phyloP scores from a whole-genome alignment of 2,797 vertebrate genomes.

The Podargus strigoides region DNA sequence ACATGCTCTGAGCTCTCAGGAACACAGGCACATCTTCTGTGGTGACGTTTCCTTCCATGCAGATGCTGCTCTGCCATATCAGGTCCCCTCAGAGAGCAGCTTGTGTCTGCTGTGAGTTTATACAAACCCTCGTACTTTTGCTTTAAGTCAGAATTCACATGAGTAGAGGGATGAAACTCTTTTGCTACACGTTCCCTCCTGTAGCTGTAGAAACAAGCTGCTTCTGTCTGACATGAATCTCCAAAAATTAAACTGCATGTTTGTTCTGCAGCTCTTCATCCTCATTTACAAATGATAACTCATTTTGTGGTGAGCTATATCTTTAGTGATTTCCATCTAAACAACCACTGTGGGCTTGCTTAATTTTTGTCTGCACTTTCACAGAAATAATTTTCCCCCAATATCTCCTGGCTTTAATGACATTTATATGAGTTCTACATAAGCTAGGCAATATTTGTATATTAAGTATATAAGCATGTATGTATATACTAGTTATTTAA shows the following conservation, averaged over 20 bases:
- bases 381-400: neutral
- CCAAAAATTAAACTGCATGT: neutral
- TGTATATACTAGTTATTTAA: neutral
- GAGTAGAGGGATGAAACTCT: neutral
- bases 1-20: neutral
- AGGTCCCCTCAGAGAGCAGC: neutral
- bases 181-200: accelerated
- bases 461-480: neutral
- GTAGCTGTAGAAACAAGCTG: neutral
- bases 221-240: neutral
- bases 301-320: neutral
- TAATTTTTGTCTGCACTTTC: neutral
- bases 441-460: neutral
- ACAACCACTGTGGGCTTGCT: neutral
- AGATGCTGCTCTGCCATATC: accelerated
- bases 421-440: neutral
- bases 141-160: neutral
- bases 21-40: accelerated
- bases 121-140: neutral
- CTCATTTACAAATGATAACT: neutral
- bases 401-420: neutral
- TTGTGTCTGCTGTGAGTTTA: neutral
- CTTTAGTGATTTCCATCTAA: neutral
- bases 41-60: neutral
- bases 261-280: neutral